These are phyloP conservation scores for Drosophila yooni DNA, from an alignment of 2,888 invertebrate species.

Conservation along the genomic window DNA sequence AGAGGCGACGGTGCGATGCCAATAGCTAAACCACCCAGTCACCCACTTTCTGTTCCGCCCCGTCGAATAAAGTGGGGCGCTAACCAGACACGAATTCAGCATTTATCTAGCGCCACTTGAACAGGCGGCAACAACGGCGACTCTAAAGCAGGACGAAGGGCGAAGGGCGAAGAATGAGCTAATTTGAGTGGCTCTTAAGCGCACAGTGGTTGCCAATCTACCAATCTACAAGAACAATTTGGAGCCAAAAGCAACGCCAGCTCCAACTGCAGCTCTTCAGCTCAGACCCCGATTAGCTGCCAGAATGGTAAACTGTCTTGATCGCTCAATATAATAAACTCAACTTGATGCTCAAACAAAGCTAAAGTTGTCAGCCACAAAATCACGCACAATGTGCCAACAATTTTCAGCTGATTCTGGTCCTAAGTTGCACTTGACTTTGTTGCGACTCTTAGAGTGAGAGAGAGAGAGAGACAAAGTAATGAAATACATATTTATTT, in stretches of 20 bases:
- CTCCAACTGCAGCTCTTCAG: neutral
- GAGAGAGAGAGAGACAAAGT: neutral
- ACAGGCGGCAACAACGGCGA: constrained; percentile 35
- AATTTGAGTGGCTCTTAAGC: constrained; percentile 77
- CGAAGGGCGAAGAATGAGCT: constrained; percentile 54
- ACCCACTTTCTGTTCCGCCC: constrained; percentile 51
- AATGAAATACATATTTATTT: neutral
- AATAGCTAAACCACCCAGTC: constrained; percentile 3
- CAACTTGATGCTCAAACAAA: neutral
- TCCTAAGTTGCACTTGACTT: neutral
- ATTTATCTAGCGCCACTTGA: constrained; percentile 81
- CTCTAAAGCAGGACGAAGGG: constrained; percentile 49
- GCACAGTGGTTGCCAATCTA: constrained; percentile 69
- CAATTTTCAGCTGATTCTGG: neutral
- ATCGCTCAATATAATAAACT: neutral
- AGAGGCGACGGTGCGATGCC: constrained; percentile 23
- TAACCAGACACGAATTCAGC: constrained; percentile 80
- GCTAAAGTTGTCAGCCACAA: constrained; percentile 1
- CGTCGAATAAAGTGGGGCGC: constrained; percentile 75
- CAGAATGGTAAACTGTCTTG: neutral
- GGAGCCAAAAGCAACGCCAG: neutral
- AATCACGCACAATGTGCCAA: neutral
- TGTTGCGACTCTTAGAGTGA: neutral
- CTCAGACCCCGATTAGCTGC: neutral
- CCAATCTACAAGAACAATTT: constrained; percentile 8